Evolutionary conservation across 2,888 invertebrate species (phyloP).

Genomic region (Octonoba sinensis): DNA sequence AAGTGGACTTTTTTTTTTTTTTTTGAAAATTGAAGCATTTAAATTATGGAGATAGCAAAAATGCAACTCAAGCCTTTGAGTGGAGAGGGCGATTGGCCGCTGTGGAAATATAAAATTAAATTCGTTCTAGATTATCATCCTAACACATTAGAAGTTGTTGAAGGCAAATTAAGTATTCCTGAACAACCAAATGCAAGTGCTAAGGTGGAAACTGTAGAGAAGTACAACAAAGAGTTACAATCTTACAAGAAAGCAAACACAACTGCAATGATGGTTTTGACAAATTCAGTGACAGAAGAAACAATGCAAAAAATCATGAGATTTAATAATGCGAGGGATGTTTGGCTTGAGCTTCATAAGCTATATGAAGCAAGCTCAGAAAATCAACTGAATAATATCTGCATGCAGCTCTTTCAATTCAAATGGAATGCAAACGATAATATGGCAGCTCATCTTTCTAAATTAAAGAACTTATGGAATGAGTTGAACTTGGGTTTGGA

Average conservation of each 20-base stretch:
- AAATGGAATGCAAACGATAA: slow-evolving; percentile 19
- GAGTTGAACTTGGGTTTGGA: slow-evolving; percentile 26
- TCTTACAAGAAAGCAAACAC: background rate
- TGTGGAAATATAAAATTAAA: slow-evolving; percentile 18
- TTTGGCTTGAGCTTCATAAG: slow-evolving; percentile 23
- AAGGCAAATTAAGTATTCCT: slow-evolving; percentile 4
- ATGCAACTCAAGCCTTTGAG: background rate
- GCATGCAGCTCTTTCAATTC: slow-evolving; percentile 43
- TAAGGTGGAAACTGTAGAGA: background rate
- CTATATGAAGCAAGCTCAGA: slow-evolving; percentile 42
- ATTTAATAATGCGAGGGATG: slow-evolving; percentile 14
- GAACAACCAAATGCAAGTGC: background rate
- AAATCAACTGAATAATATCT: slow-evolving; percentile 39
- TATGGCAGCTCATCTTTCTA: slow-evolving; percentile 34
- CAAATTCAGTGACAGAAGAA: slow-evolving; percentile 34
- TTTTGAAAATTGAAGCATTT: too few species aligned
- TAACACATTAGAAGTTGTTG: background rate
- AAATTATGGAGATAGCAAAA: background rate
- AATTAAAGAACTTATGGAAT: slow-evolving; percentile 39
- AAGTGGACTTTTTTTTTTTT: too few species aligned
- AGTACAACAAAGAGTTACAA: background rate
- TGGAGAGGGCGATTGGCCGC: slow-evolving; percentile 3
- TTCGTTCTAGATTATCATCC: slow-evolving; percentile 1
- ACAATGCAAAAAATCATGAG: slow-evolving; percentile 23
- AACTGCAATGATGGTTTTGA: slow-evolving; percentile 7